phyloP scores from a whole-genome alignment of 2,888 invertebrate genomes.

The Drosophila fungiperda region DNA sequence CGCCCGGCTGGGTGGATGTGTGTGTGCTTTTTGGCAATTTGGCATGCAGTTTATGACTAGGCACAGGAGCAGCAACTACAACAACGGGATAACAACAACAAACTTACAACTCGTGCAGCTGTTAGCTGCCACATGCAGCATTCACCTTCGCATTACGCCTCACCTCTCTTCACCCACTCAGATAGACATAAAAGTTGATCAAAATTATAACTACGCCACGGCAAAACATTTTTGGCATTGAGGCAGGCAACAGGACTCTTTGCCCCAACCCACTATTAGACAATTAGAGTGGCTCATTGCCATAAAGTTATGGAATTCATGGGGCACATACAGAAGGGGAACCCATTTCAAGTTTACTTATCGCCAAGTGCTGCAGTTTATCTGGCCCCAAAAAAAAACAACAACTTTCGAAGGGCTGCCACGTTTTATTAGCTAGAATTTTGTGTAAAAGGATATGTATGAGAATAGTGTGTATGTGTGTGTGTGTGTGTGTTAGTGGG shows the following conservation, averaged over 20 bases:
- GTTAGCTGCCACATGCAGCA: conserved; percentile 58
- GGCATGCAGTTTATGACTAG: conserved; percentile 75
- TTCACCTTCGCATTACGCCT: conserved; percentile 6
- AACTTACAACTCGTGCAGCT: conserved; percentile 64
- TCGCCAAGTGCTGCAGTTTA: conserved; percentile 69
- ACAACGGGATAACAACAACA: conserved; percentile 19
- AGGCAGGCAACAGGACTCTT: conserved; percentile 37
- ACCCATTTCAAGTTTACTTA: conserved; percentile 73
- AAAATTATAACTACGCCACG: conserved; percentile 74
- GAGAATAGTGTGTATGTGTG: background rate
- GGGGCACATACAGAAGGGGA: conserved; percentile 61
- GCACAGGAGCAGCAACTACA: conserved; percentile 42
- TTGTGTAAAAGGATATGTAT: conserved; percentile 26
- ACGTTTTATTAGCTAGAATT: conserved; percentile 69
- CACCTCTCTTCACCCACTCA: conserved; percentile 4
- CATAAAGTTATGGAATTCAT: conserved; percentile 79
- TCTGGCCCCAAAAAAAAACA: conserved; percentile 5
- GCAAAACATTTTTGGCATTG: conserved; percentile 59
- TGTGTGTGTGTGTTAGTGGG: background rate
- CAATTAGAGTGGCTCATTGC: conserved; percentile 76
- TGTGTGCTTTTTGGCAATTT: conserved; percentile 72
- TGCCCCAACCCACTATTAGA: conserved; percentile 38
- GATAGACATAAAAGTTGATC: conserved; percentile 75
- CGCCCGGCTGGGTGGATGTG: conserved; percentile 4
- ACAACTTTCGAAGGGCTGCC: conserved; percentile 37